A percentile compares a stretch with the other conserved stretches of the same genome.
Conservation (phyloP, 64 coral and sea anemone species). For the Catalaphyllia jardinei region DNA sequence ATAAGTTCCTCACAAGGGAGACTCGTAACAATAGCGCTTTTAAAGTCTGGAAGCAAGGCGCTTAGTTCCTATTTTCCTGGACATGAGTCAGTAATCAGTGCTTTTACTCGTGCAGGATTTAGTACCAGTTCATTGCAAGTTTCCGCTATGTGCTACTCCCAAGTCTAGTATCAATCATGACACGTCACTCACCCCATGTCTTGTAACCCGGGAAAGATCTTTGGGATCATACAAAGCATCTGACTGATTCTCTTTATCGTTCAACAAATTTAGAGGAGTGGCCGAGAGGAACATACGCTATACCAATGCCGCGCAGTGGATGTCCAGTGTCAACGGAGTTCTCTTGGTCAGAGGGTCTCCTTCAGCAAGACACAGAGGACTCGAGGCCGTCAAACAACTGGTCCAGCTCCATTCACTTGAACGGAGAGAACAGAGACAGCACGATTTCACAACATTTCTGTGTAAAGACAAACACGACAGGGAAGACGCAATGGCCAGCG, state of each 20-base stretch:
- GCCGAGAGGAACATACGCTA: conserved; percentile 6
- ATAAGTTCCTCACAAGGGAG: no score
- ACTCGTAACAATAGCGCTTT: no score
- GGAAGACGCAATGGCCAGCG: not conserved
- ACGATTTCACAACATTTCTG: conserved; percentile 31
- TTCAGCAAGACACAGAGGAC: conserved; percentile 33
- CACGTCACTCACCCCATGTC: no score
- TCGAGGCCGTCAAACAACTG: conserved; percentile 8
- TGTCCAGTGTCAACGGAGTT: not conserved
- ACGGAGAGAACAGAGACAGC: not conserved
- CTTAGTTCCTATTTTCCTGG: no score
- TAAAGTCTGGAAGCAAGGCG: no score
- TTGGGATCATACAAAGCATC: no score
- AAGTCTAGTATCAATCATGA: no score
- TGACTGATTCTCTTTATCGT: not conserved
- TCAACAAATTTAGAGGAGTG: not conserved
- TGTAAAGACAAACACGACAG: not conserved
- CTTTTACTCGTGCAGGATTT: no score
- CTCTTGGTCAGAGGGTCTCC: conserved; percentile 10
- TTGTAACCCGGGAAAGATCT: no score
- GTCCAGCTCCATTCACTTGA: conserved; percentile 20
- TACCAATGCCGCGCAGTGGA: conserved; percentile 20
- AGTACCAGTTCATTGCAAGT: no score
- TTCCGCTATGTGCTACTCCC: no score
- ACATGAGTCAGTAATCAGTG: no score